A percentile compares a stretch with the other conserved stretches of the same genome.
Evolutionary conservation across 2,888 invertebrate genomes (phyloP).

Genomic region (Microctonus aethiopoides): DNA sequence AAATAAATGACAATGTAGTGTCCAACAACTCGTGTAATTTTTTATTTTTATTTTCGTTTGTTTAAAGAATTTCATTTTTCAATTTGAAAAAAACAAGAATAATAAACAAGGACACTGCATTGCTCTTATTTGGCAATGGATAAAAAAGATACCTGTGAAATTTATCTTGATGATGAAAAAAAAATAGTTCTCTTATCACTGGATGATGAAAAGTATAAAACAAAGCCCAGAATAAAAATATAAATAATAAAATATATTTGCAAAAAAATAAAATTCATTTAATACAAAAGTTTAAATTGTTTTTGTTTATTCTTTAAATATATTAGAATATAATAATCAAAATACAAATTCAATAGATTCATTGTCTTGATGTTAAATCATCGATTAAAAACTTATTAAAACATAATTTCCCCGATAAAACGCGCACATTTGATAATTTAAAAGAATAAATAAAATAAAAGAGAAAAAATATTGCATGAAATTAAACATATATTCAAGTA

Average conservation of each 20-base stretch:
- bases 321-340: conserved; percentile 37
- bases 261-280: conserved; percentile 49
- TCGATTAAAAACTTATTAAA: conserved; percentile 50
- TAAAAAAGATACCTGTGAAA: not conserved
- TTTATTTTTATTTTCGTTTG: not conserved
- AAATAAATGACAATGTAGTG: not conserved
- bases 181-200: too few relatives aligned
- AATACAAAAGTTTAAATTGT: conserved; percentile 39
- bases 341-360: conserved; percentile 46
- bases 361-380: conserved; percentile 51
- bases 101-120: not conserved
- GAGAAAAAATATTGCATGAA: not conserved
- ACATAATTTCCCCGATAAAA: too few relatives aligned
- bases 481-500: conserved; percentile 5
- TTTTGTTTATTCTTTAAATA: not conserved
- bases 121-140: not conserved
- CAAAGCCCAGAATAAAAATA: conserved; percentile 6
- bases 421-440: conserved; percentile 31
- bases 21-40: not conserved
- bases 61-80: not conserved
- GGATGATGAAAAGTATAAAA: not conserved
- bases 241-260: conserved; percentile 44
- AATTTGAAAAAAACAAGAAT: too few relatives aligned
- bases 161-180: conserved; percentile 12
- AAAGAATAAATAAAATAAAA: not conserved